phyloP scores from a whole-genome alignment of 2,888 invertebrate genomes.

The Dichetophora obliterata region DNA sequence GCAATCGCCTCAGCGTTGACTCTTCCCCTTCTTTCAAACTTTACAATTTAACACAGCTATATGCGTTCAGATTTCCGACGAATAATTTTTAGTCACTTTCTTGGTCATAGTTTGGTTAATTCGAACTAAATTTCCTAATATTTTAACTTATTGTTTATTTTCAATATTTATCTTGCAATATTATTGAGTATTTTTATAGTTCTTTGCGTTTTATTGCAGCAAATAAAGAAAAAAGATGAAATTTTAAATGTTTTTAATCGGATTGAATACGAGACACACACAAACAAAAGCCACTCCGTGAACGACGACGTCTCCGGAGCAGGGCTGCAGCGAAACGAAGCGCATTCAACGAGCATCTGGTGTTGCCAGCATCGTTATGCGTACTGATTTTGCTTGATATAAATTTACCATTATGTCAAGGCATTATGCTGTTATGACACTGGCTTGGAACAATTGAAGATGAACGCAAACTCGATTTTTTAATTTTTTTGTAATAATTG shows the following conservation, averaged over 20 bases:
- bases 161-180: background rate
- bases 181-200: conserved; percentile 1
- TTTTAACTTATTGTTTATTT: conserved; percentile 15
- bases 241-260: conserved; percentile 19
- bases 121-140: background rate
- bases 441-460: too few relatives aligned
- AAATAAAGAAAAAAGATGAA: background rate
- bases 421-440: too few relatives aligned
- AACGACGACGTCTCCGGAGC: conserved; percentile 15
- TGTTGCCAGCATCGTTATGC: background rate
- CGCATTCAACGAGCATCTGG: background rate
- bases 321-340: background rate
- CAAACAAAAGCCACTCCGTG: conserved; percentile 19
- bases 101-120: background rate
- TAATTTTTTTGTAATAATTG: too few relatives aligned
- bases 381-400: too few relatives aligned
- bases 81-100: background rate
- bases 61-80: background rate
- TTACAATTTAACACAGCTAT: background rate
- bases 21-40: background rate
- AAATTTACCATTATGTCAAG: too few relatives aligned
- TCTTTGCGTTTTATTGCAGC: background rate
- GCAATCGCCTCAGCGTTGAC: conserved; percentile 6
- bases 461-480: too few relatives aligned
- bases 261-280: conserved; percentile 27